Evolutionary conservation across 2,888 invertebrate genomes (phyloP).

Genomic region (Boloria euphrosyne): DNA sequence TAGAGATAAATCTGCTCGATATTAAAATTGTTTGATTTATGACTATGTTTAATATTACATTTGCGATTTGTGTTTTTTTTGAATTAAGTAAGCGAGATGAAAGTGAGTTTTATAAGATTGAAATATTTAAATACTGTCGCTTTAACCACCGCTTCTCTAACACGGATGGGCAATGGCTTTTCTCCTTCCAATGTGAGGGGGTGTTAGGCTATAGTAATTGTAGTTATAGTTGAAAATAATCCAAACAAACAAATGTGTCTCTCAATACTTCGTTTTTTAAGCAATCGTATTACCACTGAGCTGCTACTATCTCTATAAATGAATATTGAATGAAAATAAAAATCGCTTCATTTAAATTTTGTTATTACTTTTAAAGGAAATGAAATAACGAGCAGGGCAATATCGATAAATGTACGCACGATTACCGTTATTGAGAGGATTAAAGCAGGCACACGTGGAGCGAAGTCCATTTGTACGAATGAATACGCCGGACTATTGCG

Average conservation of each 20-base stretch:
- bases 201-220: no score
- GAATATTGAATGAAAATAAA: no score
- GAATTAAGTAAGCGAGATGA: not conserved
- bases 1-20: conserved; percentile 31
- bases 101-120: not conserved
- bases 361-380: conserved; percentile 48
- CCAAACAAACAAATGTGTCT: no score
- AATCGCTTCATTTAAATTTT: not conserved
- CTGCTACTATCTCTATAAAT: no score
- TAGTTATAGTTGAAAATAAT: no score
- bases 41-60: conserved; percentile 11
- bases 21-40: conserved; percentile 33
- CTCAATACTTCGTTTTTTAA: no score
- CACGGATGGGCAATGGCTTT: no score
- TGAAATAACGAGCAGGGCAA: conserved; percentile 60
- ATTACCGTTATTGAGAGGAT: conserved; percentile 72
- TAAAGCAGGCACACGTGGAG: conserved; percentile 61
- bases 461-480: conserved; percentile 55
- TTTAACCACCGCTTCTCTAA: no score
- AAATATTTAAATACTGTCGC: no score
- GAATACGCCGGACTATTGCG: conserved; percentile 47
- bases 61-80: conserved; percentile 2
- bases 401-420: conserved; percentile 70
- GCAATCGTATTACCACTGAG: no score
- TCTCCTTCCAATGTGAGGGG: no score